phyloP scores from a whole-genome alignment of 2,113 vertebrate species.

The Phrynosoma platyrhinos region DNA sequence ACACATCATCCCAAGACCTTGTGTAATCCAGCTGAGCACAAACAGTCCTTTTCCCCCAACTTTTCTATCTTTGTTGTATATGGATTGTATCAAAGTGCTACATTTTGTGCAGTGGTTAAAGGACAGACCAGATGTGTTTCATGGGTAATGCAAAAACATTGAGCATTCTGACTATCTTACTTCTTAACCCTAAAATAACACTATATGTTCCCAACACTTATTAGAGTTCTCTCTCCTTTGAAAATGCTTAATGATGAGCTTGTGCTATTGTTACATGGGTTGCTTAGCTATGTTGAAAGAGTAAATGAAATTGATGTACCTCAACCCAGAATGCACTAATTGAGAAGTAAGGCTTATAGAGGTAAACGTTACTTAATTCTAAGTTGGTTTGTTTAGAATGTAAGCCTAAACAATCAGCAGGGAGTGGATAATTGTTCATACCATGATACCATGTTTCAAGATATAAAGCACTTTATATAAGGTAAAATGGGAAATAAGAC shows the following conservation, averaged over 20 bases:
- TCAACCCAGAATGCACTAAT: neutral
- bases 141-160: neutral
- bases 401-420: neutral
- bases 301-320: neutral
- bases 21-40: constrained; percentile 80
- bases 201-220: neutral
- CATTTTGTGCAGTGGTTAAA: constrained; percentile 71
- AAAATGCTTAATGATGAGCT: neutral
- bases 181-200: neutral
- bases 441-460: neutral
- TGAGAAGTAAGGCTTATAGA: neutral
- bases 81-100: constrained; percentile 49
- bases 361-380: neutral
- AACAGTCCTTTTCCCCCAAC: constrained; percentile 2
- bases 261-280: neutral
- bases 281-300: neutral
- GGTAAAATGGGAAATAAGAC: neutral
- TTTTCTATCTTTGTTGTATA: constrained; percentile 43
- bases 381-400: neutral
- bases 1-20: constrained; percentile 85
- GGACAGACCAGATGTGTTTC: constrained; percentile 3
- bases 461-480: neutral
- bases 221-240: neutral
- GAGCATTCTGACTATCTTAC: neutral
- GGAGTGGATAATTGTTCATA: neutral